A percentile compares a stretch with the other conserved stretches of the same genome.
Evolutionary conservation across 2,888 invertebrate species (phyloP).

Genomic region (Calliphora vomitoria): DNA sequence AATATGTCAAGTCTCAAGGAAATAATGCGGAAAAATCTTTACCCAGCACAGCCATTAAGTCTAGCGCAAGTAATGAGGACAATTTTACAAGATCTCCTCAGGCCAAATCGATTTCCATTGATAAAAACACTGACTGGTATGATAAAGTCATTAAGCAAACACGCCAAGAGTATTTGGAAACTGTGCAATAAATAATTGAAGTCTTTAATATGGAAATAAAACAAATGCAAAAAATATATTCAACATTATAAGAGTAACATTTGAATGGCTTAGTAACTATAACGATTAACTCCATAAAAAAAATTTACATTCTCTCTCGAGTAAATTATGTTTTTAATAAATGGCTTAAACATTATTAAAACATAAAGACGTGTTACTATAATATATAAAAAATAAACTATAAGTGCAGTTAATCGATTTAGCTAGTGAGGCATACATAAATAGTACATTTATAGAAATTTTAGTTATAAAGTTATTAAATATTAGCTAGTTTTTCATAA

Average conservation of each 20-base stretch:
- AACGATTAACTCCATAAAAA: too few species aligned
- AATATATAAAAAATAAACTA: too few species aligned
- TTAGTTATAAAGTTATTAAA: constrained; percentile 12
- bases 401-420: too few species aligned
- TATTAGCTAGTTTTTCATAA: not conserved
- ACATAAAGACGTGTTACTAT: too few species aligned
- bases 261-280: too few species aligned
- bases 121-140: constrained; percentile 76
- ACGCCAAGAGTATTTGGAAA: constrained; percentile 79
- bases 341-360: too few species aligned
- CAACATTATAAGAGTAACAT: not conserved
- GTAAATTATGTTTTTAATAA: too few species aligned
- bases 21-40: constrained; percentile 77
- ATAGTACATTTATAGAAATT: not conserved
- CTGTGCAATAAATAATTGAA: constrained; percentile 59
- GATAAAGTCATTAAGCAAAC: constrained; percentile 78
- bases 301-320: too few species aligned
- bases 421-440: not conserved
- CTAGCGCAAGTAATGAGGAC: not conserved
- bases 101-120: constrained; percentile 49
- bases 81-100: not conserved
- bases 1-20: constrained; percentile 75
- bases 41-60: not conserved
- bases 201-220: not conserved
- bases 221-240: not conserved